Evolutionary conservation across 2,113 vertebrate species (phyloP).

Genomic region (Gadus chalcogrammus): DNA sequence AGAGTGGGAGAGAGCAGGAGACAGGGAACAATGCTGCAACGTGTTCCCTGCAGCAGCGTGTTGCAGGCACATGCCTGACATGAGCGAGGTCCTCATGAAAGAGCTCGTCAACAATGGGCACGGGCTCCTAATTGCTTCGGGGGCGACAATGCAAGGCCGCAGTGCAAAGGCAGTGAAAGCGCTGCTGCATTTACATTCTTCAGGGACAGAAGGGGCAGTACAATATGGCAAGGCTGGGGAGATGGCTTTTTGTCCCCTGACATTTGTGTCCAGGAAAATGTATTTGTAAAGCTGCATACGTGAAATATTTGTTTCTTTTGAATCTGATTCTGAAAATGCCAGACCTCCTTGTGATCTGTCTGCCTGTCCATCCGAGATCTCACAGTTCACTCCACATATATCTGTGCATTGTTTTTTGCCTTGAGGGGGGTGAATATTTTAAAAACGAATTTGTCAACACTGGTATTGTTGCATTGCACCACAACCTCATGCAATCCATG

Average conservation of each 20-base stretch:
- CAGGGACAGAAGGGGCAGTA: not conserved
- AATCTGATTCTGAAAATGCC: no score
- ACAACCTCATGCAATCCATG: conserved; percentile 19
- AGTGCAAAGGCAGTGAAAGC: not conserved
- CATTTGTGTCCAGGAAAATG: not conserved
- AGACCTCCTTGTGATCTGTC: no score
- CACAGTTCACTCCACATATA: no score
- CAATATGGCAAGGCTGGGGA: not conserved
- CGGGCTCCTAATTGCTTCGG: not conserved
- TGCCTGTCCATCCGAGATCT: no score
- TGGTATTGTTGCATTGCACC: no score
- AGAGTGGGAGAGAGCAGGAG: conserved; percentile 24
- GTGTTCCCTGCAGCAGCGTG: conserved; percentile 20
- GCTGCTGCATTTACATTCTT: not conserved
- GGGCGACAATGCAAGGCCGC: not conserved
- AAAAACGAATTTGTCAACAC: no score
- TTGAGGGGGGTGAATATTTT: no score
- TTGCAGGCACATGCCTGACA: not conserved
- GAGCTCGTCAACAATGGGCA: conserved; percentile 3
- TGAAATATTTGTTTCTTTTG: no score
- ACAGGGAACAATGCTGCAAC: conserved; percentile 39
- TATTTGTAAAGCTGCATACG: no score
- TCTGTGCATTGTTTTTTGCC: no score
- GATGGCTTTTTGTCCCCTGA: not conserved
- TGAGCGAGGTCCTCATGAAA: not conserved